Evolutionary conservation across 1,140 invertebrate genomes (phyloP).

Genomic region (Heliothis virescens): DNA sequence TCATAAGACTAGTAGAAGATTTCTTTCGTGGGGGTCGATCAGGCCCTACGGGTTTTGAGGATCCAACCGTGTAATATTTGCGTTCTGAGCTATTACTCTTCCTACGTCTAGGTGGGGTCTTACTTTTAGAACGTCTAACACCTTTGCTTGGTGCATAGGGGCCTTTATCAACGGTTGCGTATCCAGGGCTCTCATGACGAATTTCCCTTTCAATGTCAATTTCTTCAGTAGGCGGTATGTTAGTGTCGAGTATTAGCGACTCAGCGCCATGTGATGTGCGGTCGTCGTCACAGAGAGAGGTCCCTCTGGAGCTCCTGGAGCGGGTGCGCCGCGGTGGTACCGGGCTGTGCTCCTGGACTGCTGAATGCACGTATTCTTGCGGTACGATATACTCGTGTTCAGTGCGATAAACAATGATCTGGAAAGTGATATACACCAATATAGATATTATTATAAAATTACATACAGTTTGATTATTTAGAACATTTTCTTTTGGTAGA

Average conservation of each 20-base stretch:
- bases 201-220: conserved; percentile 83
- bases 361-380: conserved; percentile 68
- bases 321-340: conserved; percentile 82
- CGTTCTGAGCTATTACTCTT: conserved; percentile 85
- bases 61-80: conserved; percentile 90
- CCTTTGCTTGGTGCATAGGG: conserved; percentile 66
- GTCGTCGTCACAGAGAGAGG: conserved; percentile 89
- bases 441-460: background rate
- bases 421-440: conserved; percentile 55
- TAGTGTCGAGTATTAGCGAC: conserved; percentile 86
- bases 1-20: conserved; percentile 84
- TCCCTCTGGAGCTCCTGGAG: conserved; percentile 87
- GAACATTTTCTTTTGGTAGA: no score
- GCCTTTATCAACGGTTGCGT: conserved; percentile 89
- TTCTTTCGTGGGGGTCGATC: conserved; percentile 86
- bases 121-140: conserved; percentile 71
- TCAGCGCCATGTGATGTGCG: conserved; percentile 90
- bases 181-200: conserved; percentile 87
- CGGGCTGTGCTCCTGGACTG: conserved; percentile 79
- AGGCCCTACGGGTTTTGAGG: conserved; percentile 75
- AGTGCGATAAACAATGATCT: conserved; percentile 88
- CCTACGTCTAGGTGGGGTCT: conserved; percentile 77
- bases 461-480: background rate
- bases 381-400: conserved; percentile 89
- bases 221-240: conserved; percentile 70